A percentile compares a stretch with the other conserved stretches of the same genome.
These are phyloP conservation scores for Seriola dumerili DNA, from an alignment of 2,113 vertebrate genomes.

Conservation along the genomic window DNA sequence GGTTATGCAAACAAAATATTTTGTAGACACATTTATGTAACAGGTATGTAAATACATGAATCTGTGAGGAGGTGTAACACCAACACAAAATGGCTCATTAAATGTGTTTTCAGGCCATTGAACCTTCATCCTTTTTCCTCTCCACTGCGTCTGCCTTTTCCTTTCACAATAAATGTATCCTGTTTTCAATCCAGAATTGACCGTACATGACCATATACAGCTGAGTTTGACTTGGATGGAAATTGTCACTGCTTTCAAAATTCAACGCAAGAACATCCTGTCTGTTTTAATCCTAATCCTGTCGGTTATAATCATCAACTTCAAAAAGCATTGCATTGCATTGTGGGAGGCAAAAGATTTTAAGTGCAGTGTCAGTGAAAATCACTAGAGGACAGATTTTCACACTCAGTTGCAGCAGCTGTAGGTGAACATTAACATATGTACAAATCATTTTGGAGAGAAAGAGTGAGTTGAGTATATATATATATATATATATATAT, in stretches of 20 bases:
- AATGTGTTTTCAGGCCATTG: slow-evolving; percentile 38
- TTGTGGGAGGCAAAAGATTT: too few species aligned
- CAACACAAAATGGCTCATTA: slow-evolving; percentile 36
- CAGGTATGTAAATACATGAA: slow-evolving; percentile 13
- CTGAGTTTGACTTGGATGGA: not conserved
- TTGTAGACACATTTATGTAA: not conserved
- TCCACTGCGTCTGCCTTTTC: not conserved
- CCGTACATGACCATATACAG: not conserved
- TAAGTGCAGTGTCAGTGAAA: too few species aligned
- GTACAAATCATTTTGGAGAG: too few species aligned
- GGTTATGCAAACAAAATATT: too few species aligned
- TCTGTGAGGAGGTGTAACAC: slow-evolving; percentile 19
- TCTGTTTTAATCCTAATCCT: not conserved
- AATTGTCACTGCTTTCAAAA: not conserved
- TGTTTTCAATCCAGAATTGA: slow-evolving; percentile 25
- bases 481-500: too few species aligned
- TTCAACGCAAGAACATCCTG: not conserved
- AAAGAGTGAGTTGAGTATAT: too few species aligned
- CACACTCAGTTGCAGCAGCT: too few species aligned
- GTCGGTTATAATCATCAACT: too few species aligned
- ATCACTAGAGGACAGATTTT: too few species aligned
- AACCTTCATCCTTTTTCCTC: slow-evolving; percentile 29
- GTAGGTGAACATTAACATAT: too few species aligned
- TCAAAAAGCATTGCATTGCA: too few species aligned
- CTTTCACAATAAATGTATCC: slow-evolving; percentile 31